These are phyloP conservation scores for Gymnothorax reevesii DNA, from an alignment of 2,797 vertebrate genomes.

Conservation along the genomic window DNA sequence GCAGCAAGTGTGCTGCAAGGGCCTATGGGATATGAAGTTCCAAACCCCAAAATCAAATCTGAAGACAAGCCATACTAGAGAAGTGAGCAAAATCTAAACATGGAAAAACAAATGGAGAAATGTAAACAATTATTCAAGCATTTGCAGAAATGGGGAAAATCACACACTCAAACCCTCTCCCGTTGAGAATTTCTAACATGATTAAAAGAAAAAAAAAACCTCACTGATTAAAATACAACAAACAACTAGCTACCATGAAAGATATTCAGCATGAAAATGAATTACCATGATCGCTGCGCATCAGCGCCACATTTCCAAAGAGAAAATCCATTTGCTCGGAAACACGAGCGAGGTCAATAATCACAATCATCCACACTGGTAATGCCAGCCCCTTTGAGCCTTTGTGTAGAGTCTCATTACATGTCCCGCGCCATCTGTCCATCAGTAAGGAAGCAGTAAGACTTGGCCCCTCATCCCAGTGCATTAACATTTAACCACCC, in stretches of 20 bases:
- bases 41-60: background rate
- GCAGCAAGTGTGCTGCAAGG: slow-evolving; percentile 39
- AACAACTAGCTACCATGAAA: background rate
- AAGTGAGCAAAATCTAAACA: background rate
- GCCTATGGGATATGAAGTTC: slow-evolving; percentile 29
- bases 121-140: background rate
- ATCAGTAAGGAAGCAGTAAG: background rate
- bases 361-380: background rate
- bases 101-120: background rate
- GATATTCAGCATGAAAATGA: background rate
- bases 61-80: background rate
- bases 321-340: background rate
- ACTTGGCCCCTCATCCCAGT: background rate
- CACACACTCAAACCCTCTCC: background rate
- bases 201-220: background rate
- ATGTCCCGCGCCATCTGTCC: background rate
- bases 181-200: background rate
- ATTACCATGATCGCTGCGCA: background rate
- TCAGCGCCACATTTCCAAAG: background rate
- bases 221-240: background rate
- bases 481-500: background rate
- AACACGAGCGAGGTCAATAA: background rate
- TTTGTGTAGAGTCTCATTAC: background rate
- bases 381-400: background rate
- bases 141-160: background rate